Percentiles rank a stretch among this genome's conserved stretches.
These are phyloP conservation scores for Phrynocephalus forsythii DNA, from an alignment of 2,797 vertebrate species.

Conservation along the genomic window DNA sequence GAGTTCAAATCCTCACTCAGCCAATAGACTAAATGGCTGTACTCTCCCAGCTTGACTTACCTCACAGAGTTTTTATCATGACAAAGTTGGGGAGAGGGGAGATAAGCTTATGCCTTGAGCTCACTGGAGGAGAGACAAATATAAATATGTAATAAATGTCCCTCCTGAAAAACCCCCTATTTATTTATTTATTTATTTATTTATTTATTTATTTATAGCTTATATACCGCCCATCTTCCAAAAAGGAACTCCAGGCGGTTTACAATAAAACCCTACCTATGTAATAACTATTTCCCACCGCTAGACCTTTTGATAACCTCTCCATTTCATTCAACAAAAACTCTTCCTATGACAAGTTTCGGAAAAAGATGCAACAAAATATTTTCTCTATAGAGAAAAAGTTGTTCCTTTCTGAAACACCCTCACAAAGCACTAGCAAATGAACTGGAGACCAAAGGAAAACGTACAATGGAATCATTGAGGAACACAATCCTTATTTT, in stretches of 20 bases:
- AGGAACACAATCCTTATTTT: conserved; percentile 6
- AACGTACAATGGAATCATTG: conserved; percentile 3
- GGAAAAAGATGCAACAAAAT: not conserved
- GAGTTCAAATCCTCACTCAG: too few species aligned
- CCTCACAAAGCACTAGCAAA: conserved; percentile 42
- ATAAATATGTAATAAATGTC: too few species aligned
- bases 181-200: too few species aligned
- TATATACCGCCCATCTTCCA: too few species aligned
- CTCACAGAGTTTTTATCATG: too few species aligned
- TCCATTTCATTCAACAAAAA: not conserved
- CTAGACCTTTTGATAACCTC: too few species aligned
- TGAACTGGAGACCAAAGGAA: conserved; percentile 22
- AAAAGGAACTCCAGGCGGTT: too few species aligned
- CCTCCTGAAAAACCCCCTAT: not conserved
- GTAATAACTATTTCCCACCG: not conserved
- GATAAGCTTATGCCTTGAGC: not conserved
- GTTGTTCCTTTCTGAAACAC: conserved; percentile 21
- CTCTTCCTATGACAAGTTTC: not conserved
- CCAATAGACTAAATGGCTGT: too few species aligned
- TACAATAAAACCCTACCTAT: too few species aligned
- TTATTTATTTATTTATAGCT: too few species aligned
- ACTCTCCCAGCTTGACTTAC: too few species aligned
- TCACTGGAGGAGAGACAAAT: too few species aligned
- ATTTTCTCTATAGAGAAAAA: not conserved
- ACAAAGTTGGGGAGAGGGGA: not conserved